Percentiles rank a stretch among this genome's conserved stretches.
phyloP scores from a whole-genome alignment of 2,888 invertebrate species.

The Sarcophaga carnaria region DNA sequence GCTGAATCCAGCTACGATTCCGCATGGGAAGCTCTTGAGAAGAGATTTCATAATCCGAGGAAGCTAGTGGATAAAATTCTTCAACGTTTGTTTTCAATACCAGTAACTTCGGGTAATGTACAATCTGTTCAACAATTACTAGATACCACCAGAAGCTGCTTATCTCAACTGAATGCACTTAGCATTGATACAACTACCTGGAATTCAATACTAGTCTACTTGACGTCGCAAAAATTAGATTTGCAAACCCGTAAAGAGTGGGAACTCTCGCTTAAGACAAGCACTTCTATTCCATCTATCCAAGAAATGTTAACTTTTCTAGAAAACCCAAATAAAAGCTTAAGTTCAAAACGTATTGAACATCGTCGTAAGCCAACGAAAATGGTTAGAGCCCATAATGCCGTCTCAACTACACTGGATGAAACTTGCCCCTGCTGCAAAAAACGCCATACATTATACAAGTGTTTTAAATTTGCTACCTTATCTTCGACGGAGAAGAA shows the following conservation, averaged over 20 bases:
- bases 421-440: constrained; percentile 49
- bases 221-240: constrained; percentile 10
- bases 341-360: not conserved
- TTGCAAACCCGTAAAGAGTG: not conserved
- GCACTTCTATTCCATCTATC: constrained; percentile 42
- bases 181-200: constrained; percentile 23
- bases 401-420: constrained; percentile 29
- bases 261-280: constrained; percentile 16
- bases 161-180: not conserved
- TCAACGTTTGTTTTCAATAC: constrained; percentile 44
- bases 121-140: constrained; percentile 47
- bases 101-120: constrained; percentile 32
- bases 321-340: constrained; percentile 30
- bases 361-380: constrained; percentile 19
- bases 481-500: constrained; percentile 37
- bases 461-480: constrained; percentile 55
- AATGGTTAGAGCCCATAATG: constrained; percentile 31
- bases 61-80: constrained; percentile 37
- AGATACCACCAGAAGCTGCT: constrained; percentile 44
- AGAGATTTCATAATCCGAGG: constrained; percentile 47
- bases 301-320: constrained; percentile 37
- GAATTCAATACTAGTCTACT: constrained; percentile 23
- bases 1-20: constrained; percentile 53
- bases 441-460: constrained; percentile 49
- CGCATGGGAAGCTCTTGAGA: constrained; percentile 34